Base-by-base conservation (phyloP, 2,888 invertebrate genomes). In the Volucella bombylans region DNA sequence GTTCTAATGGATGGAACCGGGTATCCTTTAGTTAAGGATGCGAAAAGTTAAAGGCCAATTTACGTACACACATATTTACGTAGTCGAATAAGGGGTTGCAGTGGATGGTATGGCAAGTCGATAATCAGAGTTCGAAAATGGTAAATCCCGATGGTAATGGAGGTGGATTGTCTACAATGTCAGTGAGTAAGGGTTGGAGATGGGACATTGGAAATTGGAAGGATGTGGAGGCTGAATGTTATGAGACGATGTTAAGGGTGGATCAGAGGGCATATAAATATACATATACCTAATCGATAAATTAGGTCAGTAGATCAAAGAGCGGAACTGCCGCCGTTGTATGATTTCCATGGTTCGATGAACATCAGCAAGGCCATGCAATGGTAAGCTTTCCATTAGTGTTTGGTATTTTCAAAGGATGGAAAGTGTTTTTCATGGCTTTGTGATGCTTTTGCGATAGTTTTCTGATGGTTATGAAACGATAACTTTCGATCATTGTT, bases 251-350 rank as follows among this genome's bases (percentile, higher is more conserved):
- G 31, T 31, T 31, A 31, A 6, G 31, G 6, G 31, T n/a, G 47
- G 38, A 59, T 62, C 64, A 18, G n/a, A 74, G 65, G 55, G 39
- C 11, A 50, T 18, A 68, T 74, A 1, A n/a, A 1, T 18, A 18
- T 18, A n/a, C n/a, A n/a, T n/a, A n/a, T n/a, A n/a, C n/a, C n/a
- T n/a, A 83, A 83, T 83, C 79, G 71, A 83, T 83, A 76, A 79
- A 79, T 71, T 79, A 79, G 83, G 83, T 83, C 83, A 79, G 83
- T 83, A 69, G 83, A 83, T 83, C 83, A 83, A 83, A 79, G 69
- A 74, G 79, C 69, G 71, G 65, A 79, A 74, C 65, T 65, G 59
- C 61, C 18, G 54, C n/a, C 64, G 12, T 73, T 73, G 72, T 69
- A 64, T 82, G 57, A 18, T 54, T 62, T 38, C 49, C 41, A 73